These are phyloP conservation scores for Lichenostomus cassidix DNA, from an alignment of 2,113 vertebrate genomes.

Conservation along the genomic window DNA sequence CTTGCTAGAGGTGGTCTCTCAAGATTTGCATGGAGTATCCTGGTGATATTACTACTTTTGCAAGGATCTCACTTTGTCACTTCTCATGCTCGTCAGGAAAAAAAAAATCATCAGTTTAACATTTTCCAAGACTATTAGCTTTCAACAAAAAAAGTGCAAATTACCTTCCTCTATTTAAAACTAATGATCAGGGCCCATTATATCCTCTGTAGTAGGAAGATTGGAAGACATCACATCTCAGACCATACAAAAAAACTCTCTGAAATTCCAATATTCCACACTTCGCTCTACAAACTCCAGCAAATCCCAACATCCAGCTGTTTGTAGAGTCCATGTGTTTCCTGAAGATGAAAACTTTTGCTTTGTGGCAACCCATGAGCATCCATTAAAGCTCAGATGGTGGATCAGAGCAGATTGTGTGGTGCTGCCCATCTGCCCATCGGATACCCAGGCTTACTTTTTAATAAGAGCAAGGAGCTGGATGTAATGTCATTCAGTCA, in stretches of 20 bases:
- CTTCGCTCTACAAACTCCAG: neutral
- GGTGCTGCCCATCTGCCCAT: constrained; percentile 44
- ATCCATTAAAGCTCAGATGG: neutral
- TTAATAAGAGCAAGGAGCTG: constrained; percentile 40
- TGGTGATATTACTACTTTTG: neutral
- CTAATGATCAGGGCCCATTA: neutral
- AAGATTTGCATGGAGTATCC: neutral
- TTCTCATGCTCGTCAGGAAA: neutral
- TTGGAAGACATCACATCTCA: neutral
- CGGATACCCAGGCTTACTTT: neutral
- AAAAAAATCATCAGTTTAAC: neutral
- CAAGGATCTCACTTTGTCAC: neutral
- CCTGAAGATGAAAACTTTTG: neutral
- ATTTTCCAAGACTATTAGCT: neutral
- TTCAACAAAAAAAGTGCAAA: neutral
- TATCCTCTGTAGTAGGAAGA: neutral
- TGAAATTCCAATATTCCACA: neutral
- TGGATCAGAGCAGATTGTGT: constrained; percentile 37
- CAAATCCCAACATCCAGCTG: neutral
- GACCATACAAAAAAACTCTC: neutral
- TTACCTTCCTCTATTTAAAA: neutral
- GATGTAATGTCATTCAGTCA: constrained; percentile 50
- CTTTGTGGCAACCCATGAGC: neutral
- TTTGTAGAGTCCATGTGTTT: neutral
- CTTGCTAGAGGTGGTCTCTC: neutral